Base-by-base conservation (phyloP, 35 echinoderm and acorn worm species). In the Apostichopus californicus region DNA sequence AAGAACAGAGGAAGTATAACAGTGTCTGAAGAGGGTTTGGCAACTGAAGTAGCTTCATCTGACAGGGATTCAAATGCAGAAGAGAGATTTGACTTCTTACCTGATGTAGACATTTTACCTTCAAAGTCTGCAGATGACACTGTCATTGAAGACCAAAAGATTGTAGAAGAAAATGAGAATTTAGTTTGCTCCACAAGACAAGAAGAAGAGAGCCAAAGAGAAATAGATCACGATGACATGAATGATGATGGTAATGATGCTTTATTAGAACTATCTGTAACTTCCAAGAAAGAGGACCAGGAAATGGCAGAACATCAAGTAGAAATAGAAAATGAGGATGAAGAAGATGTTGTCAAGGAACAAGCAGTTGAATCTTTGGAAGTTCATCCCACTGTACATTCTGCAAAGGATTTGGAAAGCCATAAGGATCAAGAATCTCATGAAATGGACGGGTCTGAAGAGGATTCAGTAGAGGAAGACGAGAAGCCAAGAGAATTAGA, bases 161-260 rank as follows among this genome's bases (percentile, higher is more conserved):
- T 46, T 46, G 34, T 46, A 46, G 34, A 3, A 46, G 34, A 46
- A 46, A 46, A 46, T 46, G 34, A 3, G 34, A 46, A 46, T 46
- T 46, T 4, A 46, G 34, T 46, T 46, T 46, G 34, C 34, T 46
- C 34, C 34, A 46, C 34, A 46, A 46, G 34, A 46, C 34, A 21
- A 14, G 81, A 81, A 17, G 56, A 6, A 21, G 15, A 7, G 57
- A 7, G 20, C 5, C 17, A 8, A 4, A 60, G 17, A 85, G 81
- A 85, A 58, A 15, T 85, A 58, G 81, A 85, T 59, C 81, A 85
- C 56, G 58, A 85, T 59, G 81, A 85, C 20, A 58, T 85, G 55
- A 55, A 85, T 85, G 60, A 55, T 59, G 81, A 85, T 56, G 52
- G 4, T 5, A 58, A 20, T 10, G 81, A 85, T 17, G 15, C 14